Conservation (phyloP, 2,113 vertebrate species). For the Butorides virescens region DNA sequence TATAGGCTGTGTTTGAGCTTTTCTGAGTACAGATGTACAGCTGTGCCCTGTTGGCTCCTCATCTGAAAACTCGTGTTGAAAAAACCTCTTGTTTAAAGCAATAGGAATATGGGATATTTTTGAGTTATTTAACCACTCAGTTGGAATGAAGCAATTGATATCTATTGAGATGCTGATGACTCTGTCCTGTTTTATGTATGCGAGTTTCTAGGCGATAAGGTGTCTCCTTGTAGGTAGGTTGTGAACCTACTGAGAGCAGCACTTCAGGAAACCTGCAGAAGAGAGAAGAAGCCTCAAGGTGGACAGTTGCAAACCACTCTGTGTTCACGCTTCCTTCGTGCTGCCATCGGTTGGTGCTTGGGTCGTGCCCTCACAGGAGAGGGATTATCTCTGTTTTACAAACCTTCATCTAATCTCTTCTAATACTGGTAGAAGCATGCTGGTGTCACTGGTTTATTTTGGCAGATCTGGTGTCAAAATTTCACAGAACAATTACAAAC, state of each 20-base stretch:
- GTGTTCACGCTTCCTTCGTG: neutral
- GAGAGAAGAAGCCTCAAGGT: neutral
- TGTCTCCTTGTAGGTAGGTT: neutral
- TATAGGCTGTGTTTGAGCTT: neutral
- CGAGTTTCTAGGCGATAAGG: neutral
- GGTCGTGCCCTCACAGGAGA: neutral
- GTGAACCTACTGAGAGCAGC: neutral
- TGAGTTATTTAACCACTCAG: neutral
- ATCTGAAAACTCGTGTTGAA: neutral
- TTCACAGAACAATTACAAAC: rapidly evolving
- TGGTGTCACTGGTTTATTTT: neutral
- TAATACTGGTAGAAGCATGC: neutral
- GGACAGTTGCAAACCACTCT: neutral
- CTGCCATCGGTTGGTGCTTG: neutral
- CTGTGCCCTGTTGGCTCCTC: neutral
- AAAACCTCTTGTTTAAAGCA: neutral
- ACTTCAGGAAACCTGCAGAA: neutral
- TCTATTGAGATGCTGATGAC: neutral
- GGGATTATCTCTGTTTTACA: neutral
- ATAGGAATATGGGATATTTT: neutral
- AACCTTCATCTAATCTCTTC: neutral
- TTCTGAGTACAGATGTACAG: neutral
- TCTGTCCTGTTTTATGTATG: rapidly evolving
- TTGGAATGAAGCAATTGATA: neutral
- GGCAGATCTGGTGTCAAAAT: neutral